phyloP scores from a whole-genome alignment of 2,888 invertebrate species.

The Mythimna impura region DNA sequence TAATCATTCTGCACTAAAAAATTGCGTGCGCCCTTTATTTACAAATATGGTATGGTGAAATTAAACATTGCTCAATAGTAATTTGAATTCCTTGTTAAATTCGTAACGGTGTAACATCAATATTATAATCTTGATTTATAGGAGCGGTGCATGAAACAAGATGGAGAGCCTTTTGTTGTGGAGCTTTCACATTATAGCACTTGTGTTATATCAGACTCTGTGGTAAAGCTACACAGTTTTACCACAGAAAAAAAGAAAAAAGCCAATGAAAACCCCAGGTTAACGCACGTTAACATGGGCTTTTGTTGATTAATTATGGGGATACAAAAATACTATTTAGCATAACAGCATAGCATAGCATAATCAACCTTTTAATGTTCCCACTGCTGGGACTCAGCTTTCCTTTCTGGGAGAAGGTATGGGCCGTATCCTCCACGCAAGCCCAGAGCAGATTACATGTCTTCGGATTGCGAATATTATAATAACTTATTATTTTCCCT shows the following conservation, averaged over 20 bases:
- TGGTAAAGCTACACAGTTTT: not conserved
- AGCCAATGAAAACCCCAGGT: no score
- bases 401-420: no score
- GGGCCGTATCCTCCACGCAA: no score
- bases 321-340: no score
- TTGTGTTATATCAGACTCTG: not conserved
- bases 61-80: constrained; percentile 50
- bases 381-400: no score
- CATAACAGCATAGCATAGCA: no score
- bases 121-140: constrained; percentile 30
- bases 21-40: constrained; percentile 27
- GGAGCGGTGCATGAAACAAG: constrained; percentile 24
- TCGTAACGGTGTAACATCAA: constrained; percentile 7
- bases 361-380: no score
- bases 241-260: no score
- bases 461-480: not conserved
- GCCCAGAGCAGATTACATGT: no score
- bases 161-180: constrained; percentile 11
- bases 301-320: not conserved
- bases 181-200: constrained; percentile 15
- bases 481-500: not conserved
- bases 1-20: constrained; percentile 51
- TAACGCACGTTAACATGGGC: not conserved
- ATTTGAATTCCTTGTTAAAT: constrained; percentile 38
- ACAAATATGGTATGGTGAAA: constrained; percentile 36